Percentiles rank a stretch among this genome's conserved stretches.
These are phyloP conservation scores for Glaucopsyche alexis DNA, from an alignment of 2,888 invertebrate species.

Conservation along the genomic window DNA sequence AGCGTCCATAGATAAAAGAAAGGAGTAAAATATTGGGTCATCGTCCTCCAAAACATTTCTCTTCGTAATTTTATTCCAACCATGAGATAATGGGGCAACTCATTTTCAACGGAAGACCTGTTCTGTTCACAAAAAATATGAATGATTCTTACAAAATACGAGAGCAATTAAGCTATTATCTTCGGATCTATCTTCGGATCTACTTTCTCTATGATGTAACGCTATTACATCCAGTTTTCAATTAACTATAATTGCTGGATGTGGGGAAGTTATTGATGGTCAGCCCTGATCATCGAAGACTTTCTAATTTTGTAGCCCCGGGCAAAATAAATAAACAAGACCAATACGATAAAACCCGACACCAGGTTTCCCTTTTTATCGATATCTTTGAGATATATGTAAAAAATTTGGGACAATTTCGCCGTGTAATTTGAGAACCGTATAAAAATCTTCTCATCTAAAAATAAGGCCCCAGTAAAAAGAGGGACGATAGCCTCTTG, in stretches of 20 bases:
- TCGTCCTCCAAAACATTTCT: conserved; percentile 7
- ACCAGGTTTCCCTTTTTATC: conserved; percentile 36
- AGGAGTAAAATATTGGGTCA: background rate
- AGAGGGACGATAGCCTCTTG: too few relatives aligned
- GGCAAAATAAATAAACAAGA: conserved; percentile 68
- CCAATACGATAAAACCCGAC: conserved; percentile 43
- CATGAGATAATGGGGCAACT: background rate
- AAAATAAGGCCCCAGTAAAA: too few relatives aligned
- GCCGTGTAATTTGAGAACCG: background rate
- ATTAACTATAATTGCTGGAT: conserved; percentile 59
- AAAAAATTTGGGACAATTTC: conserved; percentile 8
- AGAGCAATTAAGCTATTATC: conserved; percentile 47
- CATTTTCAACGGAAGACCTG: conserved; percentile 12
- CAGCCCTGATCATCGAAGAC: conserved; percentile 46
- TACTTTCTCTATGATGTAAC: conserved; percentile 60
- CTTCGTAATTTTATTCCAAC: conserved; percentile 12
- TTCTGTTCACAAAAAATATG: conserved; percentile 19
- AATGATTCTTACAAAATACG: conserved; percentile 35
- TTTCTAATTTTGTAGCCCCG: conserved; percentile 74
- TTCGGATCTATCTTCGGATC: conserved; percentile 43
- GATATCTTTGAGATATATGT: conserved; percentile 6
- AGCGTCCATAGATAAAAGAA: too few relatives aligned
- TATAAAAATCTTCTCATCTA: too few relatives aligned
- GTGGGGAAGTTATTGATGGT: conserved; percentile 56
- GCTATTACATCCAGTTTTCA: conserved; percentile 46